These are phyloP conservation scores for Drosophila lowei DNA, from an alignment of 1,140 invertebrate genomes.

Conservation along the genomic window DNA sequence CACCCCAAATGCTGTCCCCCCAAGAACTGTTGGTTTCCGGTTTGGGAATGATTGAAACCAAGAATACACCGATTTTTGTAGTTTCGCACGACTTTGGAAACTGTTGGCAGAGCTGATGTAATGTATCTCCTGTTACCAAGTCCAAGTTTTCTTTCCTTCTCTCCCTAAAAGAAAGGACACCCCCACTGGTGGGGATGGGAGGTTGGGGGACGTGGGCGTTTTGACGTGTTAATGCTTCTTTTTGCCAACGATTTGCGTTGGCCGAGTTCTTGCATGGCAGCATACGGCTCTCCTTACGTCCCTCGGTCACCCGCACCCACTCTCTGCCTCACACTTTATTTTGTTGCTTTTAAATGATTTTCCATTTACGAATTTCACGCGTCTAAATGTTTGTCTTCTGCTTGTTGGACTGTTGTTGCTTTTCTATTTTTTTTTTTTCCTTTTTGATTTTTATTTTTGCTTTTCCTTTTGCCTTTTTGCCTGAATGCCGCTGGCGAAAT, in stretches of 20 bases:
- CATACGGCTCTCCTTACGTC: constrained; percentile 16
- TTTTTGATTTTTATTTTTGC: constrained; percentile 30
- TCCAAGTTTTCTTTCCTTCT: constrained; percentile 7
- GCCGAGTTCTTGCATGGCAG: constrained; percentile 11
- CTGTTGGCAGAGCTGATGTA: not conserved
- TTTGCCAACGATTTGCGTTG: constrained; percentile 11
- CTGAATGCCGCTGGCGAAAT: constrained; percentile 52
- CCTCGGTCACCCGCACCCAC: not conserved
- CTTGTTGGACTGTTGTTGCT: too few species aligned
- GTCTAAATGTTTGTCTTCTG: constrained; percentile 35
- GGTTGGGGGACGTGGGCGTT: constrained; percentile 13
- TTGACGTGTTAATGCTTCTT: constrained; percentile 22
- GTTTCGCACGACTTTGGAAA: not conserved
- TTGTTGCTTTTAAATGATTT: constrained; percentile 70
- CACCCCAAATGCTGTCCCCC: too few species aligned
- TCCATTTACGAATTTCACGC: constrained; percentile 76
- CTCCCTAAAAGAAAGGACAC: not conserved
- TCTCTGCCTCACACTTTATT: constrained; percentile 11
- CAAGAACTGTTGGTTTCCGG: too few species aligned
- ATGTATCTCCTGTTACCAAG: not conserved
- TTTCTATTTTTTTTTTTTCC: constrained; percentile 31
- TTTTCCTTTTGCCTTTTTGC: constrained; percentile 33
- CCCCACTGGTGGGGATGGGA: constrained; percentile 1
- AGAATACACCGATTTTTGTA: too few species aligned
- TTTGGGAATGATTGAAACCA: too few species aligned